phyloP scores from a whole-genome alignment of 2,888 invertebrate species.

The Spatulosminthurus flaviceps region DNA sequence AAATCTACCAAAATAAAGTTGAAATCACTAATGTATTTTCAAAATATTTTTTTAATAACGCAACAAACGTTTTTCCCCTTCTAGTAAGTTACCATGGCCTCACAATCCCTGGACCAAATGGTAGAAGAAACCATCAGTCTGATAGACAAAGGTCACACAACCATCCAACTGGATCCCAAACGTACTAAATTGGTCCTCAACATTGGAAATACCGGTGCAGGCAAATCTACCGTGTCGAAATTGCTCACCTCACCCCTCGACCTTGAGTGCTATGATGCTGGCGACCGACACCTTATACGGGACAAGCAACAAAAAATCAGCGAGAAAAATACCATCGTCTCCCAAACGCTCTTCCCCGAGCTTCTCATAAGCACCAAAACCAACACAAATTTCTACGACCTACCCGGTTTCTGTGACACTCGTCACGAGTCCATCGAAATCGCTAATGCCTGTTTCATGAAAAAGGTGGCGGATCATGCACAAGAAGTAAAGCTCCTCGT shows the following conservation, averaged over 20 bases:
- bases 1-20: too few species aligned
- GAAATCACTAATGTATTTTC: too few species aligned
- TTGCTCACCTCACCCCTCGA: constrained; percentile 45
- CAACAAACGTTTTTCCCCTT: too few species aligned
- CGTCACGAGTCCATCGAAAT: constrained; percentile 63
- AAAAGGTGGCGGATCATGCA: constrained; percentile 62
- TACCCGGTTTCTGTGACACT: constrained; percentile 54
- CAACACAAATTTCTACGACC: constrained; percentile 47
- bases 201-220: constrained; percentile 50
- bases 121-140: too few species aligned
- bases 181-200: constrained; percentile 44
- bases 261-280: not conserved
- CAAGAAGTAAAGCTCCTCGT: constrained; percentile 63
- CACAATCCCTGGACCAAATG: too few species aligned
- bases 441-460: constrained; percentile 64
- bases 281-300: constrained; percentile 32
- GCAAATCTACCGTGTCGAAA: constrained; percentile 48
- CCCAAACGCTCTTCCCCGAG: constrained; percentile 24
- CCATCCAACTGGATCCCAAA: too few species aligned
- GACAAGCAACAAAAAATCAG: constrained; percentile 1
- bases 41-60: too few species aligned
- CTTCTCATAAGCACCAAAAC: constrained; percentile 29
- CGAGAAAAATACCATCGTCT: not conserved
- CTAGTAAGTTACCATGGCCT: too few species aligned
- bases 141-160: too few species aligned